Evolutionary conservation across 1,140 invertebrate genomes (phyloP), one percentile per base, ranked within the genome.

Genomic region (Apolygus lucorum): DNA sequence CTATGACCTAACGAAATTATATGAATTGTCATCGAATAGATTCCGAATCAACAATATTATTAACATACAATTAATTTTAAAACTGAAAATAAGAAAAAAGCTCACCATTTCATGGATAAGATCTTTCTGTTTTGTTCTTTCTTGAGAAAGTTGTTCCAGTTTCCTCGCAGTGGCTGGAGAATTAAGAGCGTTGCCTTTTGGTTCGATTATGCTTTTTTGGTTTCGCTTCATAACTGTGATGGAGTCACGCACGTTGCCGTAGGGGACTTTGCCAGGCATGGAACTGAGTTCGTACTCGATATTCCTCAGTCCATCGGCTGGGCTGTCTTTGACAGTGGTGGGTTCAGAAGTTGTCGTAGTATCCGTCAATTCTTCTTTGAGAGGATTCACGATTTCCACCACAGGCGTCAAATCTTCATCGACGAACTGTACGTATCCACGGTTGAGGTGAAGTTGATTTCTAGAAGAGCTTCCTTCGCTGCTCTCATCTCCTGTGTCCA

Each of bases 101-200:
- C 34, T 88, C 27, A 92, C 84, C 76, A 92, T 81, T 76, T 90
- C 88, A 74, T 90, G 87, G 70, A 89, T 86, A 1, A 89, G 76
- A 77, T 85, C 85, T 74, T 87, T 88, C 74, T 89, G 86, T 76
- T 88, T 87, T 2, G 81, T 83, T 59, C 87, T 81, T 75, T 89
- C 85, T 75, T 84, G 83, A 8, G 82, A 84, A 13, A 88, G 81
- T 78, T 87, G 86, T 75, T 88, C 84, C 42, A 89, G 77, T 75
- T 85, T 85, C 34, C 82, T 77, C 0, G 79, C 81, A 2, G 83
- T 85, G 0, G 78, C 76, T 0, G 82, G 82, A 28, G 71, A 72
- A 24, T 68, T 72, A 28, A 68, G 52, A 26, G 21, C 24, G 28
- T 62, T 69, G 1, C 54, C 28, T 29, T 69, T 70, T 21, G 49